phyloP scores from a whole-genome alignment of 1,140 invertebrate genomes.

The Lordiphosa clarofinis region DNA sequence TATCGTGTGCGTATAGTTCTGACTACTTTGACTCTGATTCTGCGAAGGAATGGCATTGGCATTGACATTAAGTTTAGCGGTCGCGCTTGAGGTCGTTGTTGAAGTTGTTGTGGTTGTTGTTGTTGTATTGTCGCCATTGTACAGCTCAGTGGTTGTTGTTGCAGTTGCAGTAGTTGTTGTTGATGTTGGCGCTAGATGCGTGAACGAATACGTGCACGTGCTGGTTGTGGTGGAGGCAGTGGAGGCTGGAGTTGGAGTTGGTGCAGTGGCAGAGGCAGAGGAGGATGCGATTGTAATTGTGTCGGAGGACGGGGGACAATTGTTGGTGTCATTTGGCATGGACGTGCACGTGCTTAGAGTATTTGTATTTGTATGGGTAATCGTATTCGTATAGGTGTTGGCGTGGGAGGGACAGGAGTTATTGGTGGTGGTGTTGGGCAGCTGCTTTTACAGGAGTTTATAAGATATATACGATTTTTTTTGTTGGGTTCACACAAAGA shows the following conservation, averaged over 20 bases:
- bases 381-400: constrained; percentile 38
- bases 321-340: constrained; percentile 41
- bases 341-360: constrained; percentile 64
- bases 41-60: constrained; percentile 77
- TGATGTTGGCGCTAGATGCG: constrained; percentile 51
- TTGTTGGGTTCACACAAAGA: constrained; percentile 54
- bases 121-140: constrained; percentile 19
- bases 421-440: constrained; percentile 38
- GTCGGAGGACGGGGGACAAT: constrained; percentile 19
- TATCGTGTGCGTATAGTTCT: constrained; percentile 80
- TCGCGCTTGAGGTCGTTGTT: constrained; percentile 41
- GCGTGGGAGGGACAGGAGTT: constrained; percentile 40
- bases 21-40: constrained; percentile 65
- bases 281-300: constrained; percentile 3
- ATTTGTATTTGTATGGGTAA: constrained; percentile 27
- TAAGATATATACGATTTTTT: constrained; percentile 22
- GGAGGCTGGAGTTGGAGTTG: constrained; percentile 19
- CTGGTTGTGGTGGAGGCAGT: constrained; percentile 38
- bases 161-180: constrained; percentile 39
- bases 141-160: constrained; percentile 26
- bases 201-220: constrained; percentile 58
- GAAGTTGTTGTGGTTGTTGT: constrained; percentile 28
- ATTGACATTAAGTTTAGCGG: constrained; percentile 71
- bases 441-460: constrained; percentile 22
- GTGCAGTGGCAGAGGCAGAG: constrained; percentile 5